Percentiles rank a stretch among this genome's conserved stretches.
phyloP scores from a whole-genome alignment of 2,888 invertebrate genomes.

The Girardia tigrina region DNA sequence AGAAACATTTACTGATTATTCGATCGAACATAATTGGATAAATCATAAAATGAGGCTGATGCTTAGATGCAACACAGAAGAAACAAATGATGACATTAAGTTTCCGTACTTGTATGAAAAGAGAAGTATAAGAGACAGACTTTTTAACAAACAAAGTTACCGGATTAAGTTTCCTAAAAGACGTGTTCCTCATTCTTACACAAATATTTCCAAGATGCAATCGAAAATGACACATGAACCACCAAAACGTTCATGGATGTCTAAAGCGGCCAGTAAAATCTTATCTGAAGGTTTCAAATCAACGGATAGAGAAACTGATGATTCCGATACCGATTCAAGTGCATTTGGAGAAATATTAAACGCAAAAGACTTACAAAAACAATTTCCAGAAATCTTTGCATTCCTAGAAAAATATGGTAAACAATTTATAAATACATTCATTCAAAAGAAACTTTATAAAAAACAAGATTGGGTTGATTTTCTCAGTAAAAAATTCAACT shows the following conservation, averaged over 20 bases:
- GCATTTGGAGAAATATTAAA: background rate
- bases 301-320: background rate
- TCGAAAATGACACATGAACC: background rate
- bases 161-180: background rate
- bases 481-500: background rate
- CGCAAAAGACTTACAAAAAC: background rate
- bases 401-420: constrained; percentile 7
- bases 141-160: background rate
- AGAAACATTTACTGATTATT: background rate
- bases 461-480: constrained; percentile 4
- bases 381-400: background rate
- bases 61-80: background rate
- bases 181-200: background rate
- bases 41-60: background rate
- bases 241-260: background rate
- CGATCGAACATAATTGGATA: background rate
- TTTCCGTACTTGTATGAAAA: background rate
- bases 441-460: background rate
- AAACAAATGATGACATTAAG: background rate
- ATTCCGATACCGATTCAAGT: background rate
- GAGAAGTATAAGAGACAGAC: background rate
- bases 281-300: background rate
- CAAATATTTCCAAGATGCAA: background rate
- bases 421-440: background rate
- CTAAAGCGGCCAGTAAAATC: background rate